Conservation (phyloP, 2,797 vertebrate species). For the Scleropages formosus region DNA sequence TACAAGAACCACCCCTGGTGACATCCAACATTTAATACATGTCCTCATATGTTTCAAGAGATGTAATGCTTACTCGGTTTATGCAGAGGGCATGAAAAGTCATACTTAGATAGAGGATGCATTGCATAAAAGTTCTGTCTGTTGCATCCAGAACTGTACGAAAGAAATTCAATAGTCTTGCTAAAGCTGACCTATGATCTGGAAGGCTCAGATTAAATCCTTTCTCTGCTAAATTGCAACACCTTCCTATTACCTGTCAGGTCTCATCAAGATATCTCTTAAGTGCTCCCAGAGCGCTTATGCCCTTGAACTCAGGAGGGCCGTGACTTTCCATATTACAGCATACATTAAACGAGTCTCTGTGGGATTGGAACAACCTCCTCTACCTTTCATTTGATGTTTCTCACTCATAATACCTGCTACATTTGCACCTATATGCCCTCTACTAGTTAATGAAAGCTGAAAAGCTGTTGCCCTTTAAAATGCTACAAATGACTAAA, state of each 20-base stretch:
- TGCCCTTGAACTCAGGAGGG: conserved; percentile 31
- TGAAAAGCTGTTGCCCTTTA: conserved; percentile 25
- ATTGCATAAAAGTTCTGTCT: conserved; percentile 22
- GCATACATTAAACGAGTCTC: conserved; percentile 31
- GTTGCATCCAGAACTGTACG: background rate
- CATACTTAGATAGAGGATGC: conserved; percentile 20
- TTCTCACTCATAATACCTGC: conserved; percentile 22
- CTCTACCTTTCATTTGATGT: conserved; percentile 21
- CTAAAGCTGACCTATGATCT: conserved; percentile 30
- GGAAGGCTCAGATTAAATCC: conserved; percentile 32
- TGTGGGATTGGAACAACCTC: conserved; percentile 1
- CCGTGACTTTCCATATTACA: conserved; percentile 25
- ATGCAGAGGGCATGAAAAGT: background rate
- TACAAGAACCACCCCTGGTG: background rate
- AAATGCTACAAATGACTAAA: conserved; percentile 28
- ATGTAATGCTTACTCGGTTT: background rate
- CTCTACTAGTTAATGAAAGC: conserved; percentile 25
- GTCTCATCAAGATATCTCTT: conserved; percentile 33
- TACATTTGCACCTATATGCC: background rate
- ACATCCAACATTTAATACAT: background rate
- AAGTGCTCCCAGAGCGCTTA: conserved; percentile 28
- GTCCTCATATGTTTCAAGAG: background rate
- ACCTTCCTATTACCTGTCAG: conserved; percentile 35
- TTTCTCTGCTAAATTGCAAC: conserved; percentile 31
- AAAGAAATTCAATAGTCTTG: conserved; percentile 30